These are phyloP conservation scores for Horisme vitalbata DNA, from an alignment of 2,888 invertebrate genomes.

Conservation along the genomic window DNA sequence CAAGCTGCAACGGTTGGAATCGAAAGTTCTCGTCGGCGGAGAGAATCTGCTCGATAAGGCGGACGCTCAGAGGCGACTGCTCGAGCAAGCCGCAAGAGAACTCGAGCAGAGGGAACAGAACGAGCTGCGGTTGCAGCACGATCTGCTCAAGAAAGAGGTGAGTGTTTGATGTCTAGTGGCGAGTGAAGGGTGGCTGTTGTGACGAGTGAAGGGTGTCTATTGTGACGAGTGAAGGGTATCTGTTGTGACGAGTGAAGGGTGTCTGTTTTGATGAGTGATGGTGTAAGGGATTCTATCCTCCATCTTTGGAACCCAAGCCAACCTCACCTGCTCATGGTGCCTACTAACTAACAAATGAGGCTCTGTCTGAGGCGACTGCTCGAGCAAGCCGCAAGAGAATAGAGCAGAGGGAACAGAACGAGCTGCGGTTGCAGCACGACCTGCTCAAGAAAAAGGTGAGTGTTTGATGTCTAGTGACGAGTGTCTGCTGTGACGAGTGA, in stretches of 20 bases:
- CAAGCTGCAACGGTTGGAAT: constrained; percentile 94
- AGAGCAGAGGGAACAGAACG: constrained; percentile 89
- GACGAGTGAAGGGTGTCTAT: no score
- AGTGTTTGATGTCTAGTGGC: background rate
- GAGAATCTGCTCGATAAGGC: constrained; percentile 99
- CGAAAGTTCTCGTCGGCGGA: constrained; percentile 98
- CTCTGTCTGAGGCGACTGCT: constrained; percentile 94
- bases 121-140: constrained; percentile 91
- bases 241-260: no score
- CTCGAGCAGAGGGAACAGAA: constrained; percentile 89
- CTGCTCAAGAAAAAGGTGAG: constrained; percentile 92
- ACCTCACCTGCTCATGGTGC: no score
- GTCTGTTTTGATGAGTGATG: no score
- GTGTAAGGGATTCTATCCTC: no score
- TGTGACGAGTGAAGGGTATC: no score
- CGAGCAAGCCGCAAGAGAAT: constrained; percentile 93
- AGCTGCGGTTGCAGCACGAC: constrained; percentile 90
- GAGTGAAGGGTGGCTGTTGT: no score
- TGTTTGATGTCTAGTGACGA: no score
- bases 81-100: constrained; percentile 94
- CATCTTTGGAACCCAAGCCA: no score
- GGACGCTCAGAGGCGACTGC: constrained; percentile 93
- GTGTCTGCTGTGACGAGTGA: no score
- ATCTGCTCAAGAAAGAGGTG: constrained; percentile 93
- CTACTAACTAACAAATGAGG: no score